A percentile compares a stretch with the other conserved stretches of the same genome.
These are phyloP conservation scores for Calephelis virginiensis DNA, from an alignment of 1,140 invertebrate species.

Conservation along the genomic window DNA sequence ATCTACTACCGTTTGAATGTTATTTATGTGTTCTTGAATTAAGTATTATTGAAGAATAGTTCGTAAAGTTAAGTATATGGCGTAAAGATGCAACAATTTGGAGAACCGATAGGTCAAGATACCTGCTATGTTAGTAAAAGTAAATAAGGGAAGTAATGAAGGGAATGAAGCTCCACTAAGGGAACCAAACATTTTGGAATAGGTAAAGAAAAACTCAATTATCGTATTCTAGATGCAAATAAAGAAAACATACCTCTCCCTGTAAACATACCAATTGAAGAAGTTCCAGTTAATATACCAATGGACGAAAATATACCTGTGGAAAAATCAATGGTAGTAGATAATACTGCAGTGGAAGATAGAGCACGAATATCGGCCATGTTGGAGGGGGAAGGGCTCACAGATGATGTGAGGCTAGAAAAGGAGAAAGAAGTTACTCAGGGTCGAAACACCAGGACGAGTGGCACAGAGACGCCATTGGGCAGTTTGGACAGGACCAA, in stretches of 20 bases:
- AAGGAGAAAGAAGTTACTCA: neutral
- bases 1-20: too few relatives aligned
- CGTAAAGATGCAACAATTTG: too few relatives aligned
- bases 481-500: constrained; percentile 64
- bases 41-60: too few relatives aligned
- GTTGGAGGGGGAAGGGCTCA: constrained; percentile 47
- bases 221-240: constrained; percentile 37
- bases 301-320: too few relatives aligned
- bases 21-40: too few relatives aligned
- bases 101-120: too few relatives aligned
- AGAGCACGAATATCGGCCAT: constrained; percentile 29
- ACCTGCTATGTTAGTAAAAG: too few relatives aligned
- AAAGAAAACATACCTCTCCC: constrained; percentile 50
- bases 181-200: too few relatives aligned
- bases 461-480: constrained; percentile 48
- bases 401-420: constrained; percentile 15
- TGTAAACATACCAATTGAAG: constrained; percentile 10
- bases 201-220: neutral
- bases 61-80: too few relatives aligned
- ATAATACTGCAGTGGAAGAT: neutral
- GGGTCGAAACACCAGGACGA: constrained; percentile 13
- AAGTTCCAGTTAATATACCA: too few relatives aligned
- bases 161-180: too few relatives aligned
- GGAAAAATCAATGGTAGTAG: neutral
- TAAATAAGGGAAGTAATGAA: too few relatives aligned